Conservation (phyloP, 2,113 vertebrate species). For the Saccopteryx bilineata region DNA sequence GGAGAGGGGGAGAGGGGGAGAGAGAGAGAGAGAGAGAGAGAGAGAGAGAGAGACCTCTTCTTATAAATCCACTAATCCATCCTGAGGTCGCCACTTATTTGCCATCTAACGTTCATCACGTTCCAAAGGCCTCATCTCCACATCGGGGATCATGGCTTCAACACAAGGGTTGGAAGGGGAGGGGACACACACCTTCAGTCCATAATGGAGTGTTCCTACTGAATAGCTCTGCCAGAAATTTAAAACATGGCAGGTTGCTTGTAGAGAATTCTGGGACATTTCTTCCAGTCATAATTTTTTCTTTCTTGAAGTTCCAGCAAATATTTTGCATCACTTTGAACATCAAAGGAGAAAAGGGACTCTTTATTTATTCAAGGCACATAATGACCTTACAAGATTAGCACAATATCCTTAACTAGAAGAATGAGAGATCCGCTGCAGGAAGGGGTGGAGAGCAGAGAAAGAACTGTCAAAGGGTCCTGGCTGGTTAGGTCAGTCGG, state of each 20-base stretch:
- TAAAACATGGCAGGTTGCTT: neutral
- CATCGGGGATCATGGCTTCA: neutral
- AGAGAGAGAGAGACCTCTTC: no score
- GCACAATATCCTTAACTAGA: neutral
- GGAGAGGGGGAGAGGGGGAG: neutral
- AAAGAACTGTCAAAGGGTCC: neutral
- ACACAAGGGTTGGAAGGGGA: neutral
- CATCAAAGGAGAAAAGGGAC: neutral
- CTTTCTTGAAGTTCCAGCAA: conserved; percentile 6
- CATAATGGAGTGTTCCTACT: neutral
- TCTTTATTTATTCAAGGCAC: conserved; percentile 35
- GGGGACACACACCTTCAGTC: neutral
- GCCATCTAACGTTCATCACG: neutral
- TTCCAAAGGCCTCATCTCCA: neutral
- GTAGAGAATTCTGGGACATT: conserved; percentile 15
- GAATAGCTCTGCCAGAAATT: conserved; percentile 38
- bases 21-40: neutral
- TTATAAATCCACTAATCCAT: neutral
- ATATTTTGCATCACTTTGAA: neutral
- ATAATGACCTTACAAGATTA: neutral
- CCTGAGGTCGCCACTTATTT: neutral
- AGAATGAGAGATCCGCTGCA: neutral
- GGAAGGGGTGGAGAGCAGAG: neutral
- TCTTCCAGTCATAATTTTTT: neutral
- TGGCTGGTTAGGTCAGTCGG: no score